phyloP scores from a whole-genome alignment of 2,797 vertebrate genomes.

The Columba guinea region DNA sequence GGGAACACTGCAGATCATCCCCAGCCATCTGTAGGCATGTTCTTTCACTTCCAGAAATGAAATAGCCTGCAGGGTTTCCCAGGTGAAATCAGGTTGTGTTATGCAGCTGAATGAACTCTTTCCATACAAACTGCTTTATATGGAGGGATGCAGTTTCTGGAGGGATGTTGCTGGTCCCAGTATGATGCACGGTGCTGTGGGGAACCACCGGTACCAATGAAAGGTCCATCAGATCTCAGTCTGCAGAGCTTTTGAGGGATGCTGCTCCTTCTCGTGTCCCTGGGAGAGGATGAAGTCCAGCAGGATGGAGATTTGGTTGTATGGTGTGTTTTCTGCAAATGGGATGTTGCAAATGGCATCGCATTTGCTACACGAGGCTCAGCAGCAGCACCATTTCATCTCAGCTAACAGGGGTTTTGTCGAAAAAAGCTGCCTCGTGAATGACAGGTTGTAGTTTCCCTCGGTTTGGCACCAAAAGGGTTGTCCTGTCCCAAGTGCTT shows the following conservation, averaged over 20 bases:
- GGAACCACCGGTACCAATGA: not conserved
- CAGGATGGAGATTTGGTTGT: not conserved
- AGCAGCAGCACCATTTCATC: not conserved
- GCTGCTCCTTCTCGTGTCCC: not conserved
- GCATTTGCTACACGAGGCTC: not conserved
- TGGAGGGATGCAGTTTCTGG: not conserved
- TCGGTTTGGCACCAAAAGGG: not conserved
- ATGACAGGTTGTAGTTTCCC: not conserved
- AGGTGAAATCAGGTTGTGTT: not conserved
- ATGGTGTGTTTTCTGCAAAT: not conserved
- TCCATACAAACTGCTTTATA: not conserved
- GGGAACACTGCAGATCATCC: not conserved
- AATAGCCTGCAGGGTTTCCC: not conserved
- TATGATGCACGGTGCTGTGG: accelerated
- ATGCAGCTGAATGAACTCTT: not conserved
- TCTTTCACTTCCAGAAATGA: not conserved
- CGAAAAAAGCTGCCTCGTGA: not conserved
- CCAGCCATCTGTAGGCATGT: not conserved
- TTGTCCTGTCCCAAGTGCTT: not conserved
- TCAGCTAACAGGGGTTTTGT: not conserved
- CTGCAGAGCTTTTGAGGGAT: not conserved
- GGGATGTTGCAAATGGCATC: accelerated
- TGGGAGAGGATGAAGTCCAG: not conserved
- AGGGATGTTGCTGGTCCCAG: not conserved
- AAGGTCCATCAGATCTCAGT: not conserved